Base-by-base conservation (phyloP, 2,888 invertebrate genomes). In the Acanthosoma haemorrhoidale region DNA sequence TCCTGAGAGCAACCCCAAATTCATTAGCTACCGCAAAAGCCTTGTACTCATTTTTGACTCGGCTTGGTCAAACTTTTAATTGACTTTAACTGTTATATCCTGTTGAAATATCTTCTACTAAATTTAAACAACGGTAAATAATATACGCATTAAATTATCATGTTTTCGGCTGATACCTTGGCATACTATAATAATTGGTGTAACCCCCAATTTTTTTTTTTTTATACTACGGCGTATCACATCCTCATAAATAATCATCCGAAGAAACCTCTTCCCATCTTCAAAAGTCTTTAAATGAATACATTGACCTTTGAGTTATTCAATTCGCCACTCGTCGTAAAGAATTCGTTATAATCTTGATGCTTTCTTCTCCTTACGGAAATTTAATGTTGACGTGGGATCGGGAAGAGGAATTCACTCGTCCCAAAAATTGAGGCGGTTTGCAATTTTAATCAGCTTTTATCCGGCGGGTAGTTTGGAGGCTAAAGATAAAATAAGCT, bases 401-500 rank as follows among this genome's bases (percentile, higher is more conserved):
- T 25, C 5, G 9, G 32, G 4, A 32, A 32, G 32, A 9, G 9
- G 4, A 9, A 32, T 4, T 32, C 32, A 6, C 9, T 32, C 51
- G n/a, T n/a, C 51, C 21, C 13, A 25, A 51, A 51, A 51, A 51
- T 25, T 51, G 25, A 25, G 21, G 13, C 51, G 51, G 29, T 51
- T 51, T 51, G 51, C 21, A 51, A 51, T 51, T 43, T 51, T 51
- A 51, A 51, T 21, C 51, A 51, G 51, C 25, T 51, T 51, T 51
- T 51, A 51, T 51, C 51, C 51, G 21, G n/a, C 51, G 2, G 25
- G 21, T 51, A 51, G 51, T 51, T 51, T 51, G 51, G 25, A 51
- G 21, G 25, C 29, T 21, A 61, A 31, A 36, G 61, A 61, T 61
- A 61, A 61, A 61, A 61, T 61, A 61, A 61, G 61, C 61, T 38